These are phyloP conservation scores for Ormyrus nitidulus DNA, from an alignment of 2,888 invertebrate species.

Conservation along the genomic window DNA sequence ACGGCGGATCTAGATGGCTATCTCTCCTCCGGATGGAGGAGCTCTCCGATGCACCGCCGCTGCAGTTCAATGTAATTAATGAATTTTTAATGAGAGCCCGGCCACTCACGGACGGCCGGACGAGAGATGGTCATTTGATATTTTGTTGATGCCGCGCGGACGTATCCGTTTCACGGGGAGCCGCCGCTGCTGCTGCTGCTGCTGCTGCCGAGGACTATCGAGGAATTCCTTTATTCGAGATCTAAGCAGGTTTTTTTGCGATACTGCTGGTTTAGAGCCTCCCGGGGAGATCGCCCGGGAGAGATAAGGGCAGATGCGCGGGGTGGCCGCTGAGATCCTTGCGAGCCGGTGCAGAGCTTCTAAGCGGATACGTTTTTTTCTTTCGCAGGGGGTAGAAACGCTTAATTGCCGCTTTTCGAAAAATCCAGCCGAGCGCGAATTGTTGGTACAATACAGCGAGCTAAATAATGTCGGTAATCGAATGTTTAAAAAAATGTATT, in stretches of 20 bases:
- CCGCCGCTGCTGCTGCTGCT: neutral
- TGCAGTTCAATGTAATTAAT: slow-evolving; percentile 49
- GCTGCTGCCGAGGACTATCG: slow-evolving; percentile 14
- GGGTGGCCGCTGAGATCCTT: slow-evolving; percentile 1
- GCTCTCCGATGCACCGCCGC: slow-evolving; percentile 20
- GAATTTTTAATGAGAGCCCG: slow-evolving; percentile 55
- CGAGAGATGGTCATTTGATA: slow-evolving; percentile 45
- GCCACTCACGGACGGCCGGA: neutral
- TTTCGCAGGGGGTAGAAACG: too few species aligned
- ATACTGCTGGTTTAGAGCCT: neutral
- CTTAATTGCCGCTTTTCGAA: too few species aligned
- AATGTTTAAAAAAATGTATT: too few species aligned
- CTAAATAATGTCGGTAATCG: too few species aligned
- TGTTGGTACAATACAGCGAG: too few species aligned
- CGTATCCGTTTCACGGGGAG: slow-evolving; percentile 2
- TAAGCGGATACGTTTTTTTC: neutral
- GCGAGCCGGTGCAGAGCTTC: neutral
- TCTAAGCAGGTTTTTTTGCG: slow-evolving; percentile 39
- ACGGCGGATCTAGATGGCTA: slow-evolving; percentile 59
- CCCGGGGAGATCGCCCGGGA: neutral
- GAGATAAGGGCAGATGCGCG: neutral
- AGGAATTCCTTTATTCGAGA: slow-evolving; percentile 33
- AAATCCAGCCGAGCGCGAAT: too few species aligned
- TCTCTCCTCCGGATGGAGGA: slow-evolving; percentile 48
- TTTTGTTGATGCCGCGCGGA: slow-evolving; percentile 24